phyloP scores from a whole-genome alignment of 2,797 vertebrate species.

The Pristis pectinata region DNA sequence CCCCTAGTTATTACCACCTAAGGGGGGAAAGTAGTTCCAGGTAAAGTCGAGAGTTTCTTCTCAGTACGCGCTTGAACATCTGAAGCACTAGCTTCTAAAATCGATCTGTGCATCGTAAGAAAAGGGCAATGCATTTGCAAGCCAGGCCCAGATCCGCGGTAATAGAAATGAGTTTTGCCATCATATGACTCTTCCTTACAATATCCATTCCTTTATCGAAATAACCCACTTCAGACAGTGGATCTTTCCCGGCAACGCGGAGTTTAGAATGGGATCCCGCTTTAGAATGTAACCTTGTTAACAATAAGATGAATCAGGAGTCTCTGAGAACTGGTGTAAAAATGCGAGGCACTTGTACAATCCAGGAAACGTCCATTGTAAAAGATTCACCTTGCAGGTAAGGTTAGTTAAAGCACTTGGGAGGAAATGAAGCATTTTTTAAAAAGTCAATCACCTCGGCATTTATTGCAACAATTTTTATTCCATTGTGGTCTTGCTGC shows the following conservation, averaged over 20 bases:
- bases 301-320: no score
- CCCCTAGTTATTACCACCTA: background rate
- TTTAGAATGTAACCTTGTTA: background rate
- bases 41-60: background rate
- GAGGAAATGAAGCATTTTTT: no score
- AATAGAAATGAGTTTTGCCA: background rate
- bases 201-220: background rate
- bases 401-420: background rate
- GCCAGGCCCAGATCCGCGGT: background rate
- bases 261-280: background rate
- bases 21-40: no score
- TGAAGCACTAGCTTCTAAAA: background rate
- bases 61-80: background rate
- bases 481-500: background rate
- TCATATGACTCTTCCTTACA: background rate
- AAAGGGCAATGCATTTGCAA: background rate
- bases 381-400: background rate
- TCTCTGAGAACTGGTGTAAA: background rate
- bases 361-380: background rate
- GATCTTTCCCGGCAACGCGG: background rate
- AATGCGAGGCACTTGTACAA: background rate
- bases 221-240: background rate
- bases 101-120: background rate
- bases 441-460: no score
- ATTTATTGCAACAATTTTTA: background rate